These are phyloP conservation scores for Calidris pygmaea DNA, from an alignment of 2,113 vertebrate species.

Conservation along the genomic window DNA sequence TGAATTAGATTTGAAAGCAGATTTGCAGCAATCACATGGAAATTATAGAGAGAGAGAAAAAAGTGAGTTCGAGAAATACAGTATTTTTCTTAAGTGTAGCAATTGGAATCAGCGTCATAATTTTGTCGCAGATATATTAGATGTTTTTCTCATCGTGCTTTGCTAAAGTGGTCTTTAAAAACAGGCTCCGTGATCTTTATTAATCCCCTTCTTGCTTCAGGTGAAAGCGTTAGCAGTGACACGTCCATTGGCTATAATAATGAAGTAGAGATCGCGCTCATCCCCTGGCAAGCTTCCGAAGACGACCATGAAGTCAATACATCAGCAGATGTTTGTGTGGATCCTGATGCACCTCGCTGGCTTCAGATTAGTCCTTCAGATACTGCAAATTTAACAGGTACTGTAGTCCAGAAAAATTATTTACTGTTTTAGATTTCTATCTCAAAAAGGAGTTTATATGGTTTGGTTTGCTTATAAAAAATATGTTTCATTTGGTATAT, in stretches of 20 bases:
- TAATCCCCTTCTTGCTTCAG: slow-evolving; percentile 60
- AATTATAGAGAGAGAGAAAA: slow-evolving; percentile 81
- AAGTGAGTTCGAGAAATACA: slow-evolving; percentile 75
- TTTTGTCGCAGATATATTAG: neutral
- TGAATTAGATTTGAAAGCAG: slow-evolving; percentile 82
- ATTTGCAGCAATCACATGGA: slow-evolving; percentile 64
- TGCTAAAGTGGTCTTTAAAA: neutral
- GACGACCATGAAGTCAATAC: slow-evolving; percentile 84
- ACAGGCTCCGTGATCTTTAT: neutral
- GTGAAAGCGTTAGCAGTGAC: slow-evolving; percentile 90
- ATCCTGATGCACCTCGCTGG: slow-evolving; percentile 82
- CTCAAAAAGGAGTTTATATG: neutral
- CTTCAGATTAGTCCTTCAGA: slow-evolving; percentile 87
- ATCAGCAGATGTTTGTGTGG: slow-evolving; percentile 76
- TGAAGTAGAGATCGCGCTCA: slow-evolving; percentile 78
- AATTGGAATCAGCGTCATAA: rapidly evolving
- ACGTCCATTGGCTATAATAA: slow-evolving; percentile 79
- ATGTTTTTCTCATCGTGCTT: neutral
- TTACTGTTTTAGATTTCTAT: neutral
- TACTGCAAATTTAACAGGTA: slow-evolving; percentile 86
- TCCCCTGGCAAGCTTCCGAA: slow-evolving; percentile 84
- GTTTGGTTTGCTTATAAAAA: neutral
- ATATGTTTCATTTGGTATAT: rapidly evolving
- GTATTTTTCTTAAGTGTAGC: neutral
- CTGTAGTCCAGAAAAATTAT: neutral